These are phyloP conservation scores for Penelope pileata DNA, from an alignment of 2,113 vertebrate species.

Conservation along the genomic window DNA sequence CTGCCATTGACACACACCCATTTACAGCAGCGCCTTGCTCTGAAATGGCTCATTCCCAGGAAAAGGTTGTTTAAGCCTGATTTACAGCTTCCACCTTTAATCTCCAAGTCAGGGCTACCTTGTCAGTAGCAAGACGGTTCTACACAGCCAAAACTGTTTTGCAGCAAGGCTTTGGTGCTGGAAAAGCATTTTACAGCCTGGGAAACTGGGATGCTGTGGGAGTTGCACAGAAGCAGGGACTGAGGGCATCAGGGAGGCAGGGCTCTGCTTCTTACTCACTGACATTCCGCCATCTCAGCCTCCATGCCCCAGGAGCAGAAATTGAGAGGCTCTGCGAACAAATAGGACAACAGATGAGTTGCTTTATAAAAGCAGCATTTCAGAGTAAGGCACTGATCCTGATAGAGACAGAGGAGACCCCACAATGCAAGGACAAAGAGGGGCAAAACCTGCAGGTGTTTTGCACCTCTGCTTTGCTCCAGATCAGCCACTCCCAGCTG, in stretches of 20 bases:
- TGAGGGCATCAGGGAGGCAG: neutral
- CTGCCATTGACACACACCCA: accelerated
- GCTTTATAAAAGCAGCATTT: neutral
- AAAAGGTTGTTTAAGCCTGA: neutral
- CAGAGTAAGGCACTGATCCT: neutral
- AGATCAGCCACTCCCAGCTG: neutral
- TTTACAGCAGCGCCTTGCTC: neutral
- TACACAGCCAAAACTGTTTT: neutral
- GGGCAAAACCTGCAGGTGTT: neutral
- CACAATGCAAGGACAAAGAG: neutral
- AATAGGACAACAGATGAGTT: neutral
- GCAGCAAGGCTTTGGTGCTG: neutral
- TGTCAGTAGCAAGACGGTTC: neutral
- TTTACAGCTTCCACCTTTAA: neutral
- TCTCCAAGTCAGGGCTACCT: neutral
- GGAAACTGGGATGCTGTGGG: neutral
- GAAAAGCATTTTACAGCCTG: neutral
- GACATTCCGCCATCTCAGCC: neutral
- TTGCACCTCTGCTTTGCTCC: accelerated
- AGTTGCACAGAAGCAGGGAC: neutral
- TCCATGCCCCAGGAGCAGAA: accelerated
- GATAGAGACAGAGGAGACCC: neutral
- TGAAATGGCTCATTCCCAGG: accelerated
- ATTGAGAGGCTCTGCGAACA: neutral
- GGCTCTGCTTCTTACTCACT: neutral